Conservation (phyloP, 2,113 vertebrate genomes). For the Globicephala melas region DNA sequence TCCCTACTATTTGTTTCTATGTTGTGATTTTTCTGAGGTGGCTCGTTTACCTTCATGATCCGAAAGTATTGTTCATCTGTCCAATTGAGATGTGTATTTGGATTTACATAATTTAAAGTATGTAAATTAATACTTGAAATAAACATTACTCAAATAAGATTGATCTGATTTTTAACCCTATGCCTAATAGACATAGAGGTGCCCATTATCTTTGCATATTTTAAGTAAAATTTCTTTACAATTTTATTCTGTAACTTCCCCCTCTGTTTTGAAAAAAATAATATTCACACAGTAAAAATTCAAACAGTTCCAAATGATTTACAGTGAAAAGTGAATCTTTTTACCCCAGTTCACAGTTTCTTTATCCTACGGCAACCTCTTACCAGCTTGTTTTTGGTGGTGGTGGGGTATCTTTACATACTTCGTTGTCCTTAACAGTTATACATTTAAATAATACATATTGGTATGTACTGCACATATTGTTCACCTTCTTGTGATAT, state of each 20-base stretch:
- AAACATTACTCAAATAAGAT: background rate
- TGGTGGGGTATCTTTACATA: background rate
- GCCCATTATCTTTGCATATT: background rate
- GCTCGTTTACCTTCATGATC: background rate
- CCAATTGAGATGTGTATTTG: background rate
- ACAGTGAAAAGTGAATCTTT: background rate
- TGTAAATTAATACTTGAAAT: constrained; percentile 13
- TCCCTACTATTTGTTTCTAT: background rate
- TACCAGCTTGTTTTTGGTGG: background rate
- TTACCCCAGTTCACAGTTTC: background rate
- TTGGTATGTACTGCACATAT: background rate
- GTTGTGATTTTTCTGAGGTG: background rate
- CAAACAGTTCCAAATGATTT: background rate
- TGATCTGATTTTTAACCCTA: background rate
- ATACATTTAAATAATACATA: background rate
- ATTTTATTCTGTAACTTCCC: background rate
- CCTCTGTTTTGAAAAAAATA: background rate
- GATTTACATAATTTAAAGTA: background rate
- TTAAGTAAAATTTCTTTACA: constrained; percentile 7
- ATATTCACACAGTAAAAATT: background rate
- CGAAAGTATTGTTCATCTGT: background rate
- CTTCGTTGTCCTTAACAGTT: background rate
- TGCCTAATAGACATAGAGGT: background rate
- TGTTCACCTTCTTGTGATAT: background rate
- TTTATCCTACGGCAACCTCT: background rate